Base-by-base conservation (phyloP, 1,140 invertebrate genomes). In the Matsumurasca onukii region DNA sequence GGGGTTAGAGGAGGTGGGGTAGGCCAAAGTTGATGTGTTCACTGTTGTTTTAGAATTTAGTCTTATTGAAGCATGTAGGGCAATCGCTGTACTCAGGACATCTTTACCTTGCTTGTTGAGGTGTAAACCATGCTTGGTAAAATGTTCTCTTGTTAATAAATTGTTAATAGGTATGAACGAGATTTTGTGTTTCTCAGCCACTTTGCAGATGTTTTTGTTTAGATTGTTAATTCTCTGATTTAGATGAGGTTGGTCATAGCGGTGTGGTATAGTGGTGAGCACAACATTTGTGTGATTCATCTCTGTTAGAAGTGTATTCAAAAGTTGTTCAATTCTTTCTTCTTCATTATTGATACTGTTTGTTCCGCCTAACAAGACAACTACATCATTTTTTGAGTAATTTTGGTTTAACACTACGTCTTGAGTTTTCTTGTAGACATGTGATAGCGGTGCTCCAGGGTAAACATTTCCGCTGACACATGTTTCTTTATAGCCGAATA, bases 291-390 rank as follows among this genome's bases (percentile, higher is more conserved):
- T 52, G 3, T 5, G 5, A 22, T 22, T 15, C 5, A 52, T 22
- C 22, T 52, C 22, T 12, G 49, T 12, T 52, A 52, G 12, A 3
- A 52, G 20, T 15, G 12, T 22, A 15, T 52, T 22, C 20, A 52
- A 52, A 22, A 52, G 49, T 52, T 12, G 12, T 70, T 27, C 34
- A 25, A 27, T 25, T 49, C 5, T 25, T 29, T n/a, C 49, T 34
- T 48, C 20, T 65, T 55, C 13, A 55, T 15, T 64, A 65, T 71
- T 22, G 15, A 5, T 29, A 0, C 39, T 51, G 57, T 67, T 49
- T 45, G 20, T 22, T 17, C 24, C 55, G 17, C 27, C 20, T 31
- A 20, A 9, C 22, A 48, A 45, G 9, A 52, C 22, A 20, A 52
- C 20, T 3, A 22, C 49, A 52, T 52, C 49, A 15, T 22, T 52